Base-by-base conservation (phyloP, 2,888 invertebrate species). In the Brachypalpus laphriformis region DNA sequence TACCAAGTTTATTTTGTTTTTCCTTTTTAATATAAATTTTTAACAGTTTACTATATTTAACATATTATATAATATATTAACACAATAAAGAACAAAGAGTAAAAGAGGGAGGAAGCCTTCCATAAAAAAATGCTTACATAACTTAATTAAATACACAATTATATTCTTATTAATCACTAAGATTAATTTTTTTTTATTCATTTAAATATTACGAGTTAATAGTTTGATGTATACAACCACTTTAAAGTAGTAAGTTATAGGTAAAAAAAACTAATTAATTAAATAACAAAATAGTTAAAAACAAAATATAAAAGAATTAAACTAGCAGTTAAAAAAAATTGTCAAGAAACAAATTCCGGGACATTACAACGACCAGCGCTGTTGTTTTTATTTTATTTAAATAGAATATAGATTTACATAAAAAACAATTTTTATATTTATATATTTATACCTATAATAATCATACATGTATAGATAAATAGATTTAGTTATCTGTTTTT, bases 191-290 rank as follows among this genome's bases (percentile, higher is more conserved):
- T 49, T 42, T 71, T 31, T 31, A 28, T 11, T 28, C 3, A 37
- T 75, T 75, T 28, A 40, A 75, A 49, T 14, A 47, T 47, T 51
- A 76, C n/a, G 40, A 57, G 37, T 68, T 68, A 63, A 56, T 56
- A 61, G 59, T 74, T 56, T 81, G 47, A 42, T 59, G 70, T 76
- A 20, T 82, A 82, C 71, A 82, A 82, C 82, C 75, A 76, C 70
- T 63, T 61, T 71, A 47, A 78, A 71, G 57, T 59, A 57, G 66
- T 45, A 61, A 40, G 54, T 37, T 28, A 57, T 40, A 51, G 20
- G 59, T 51, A 37, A 65, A 25, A n/a, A n/a, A 56, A 65, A 68
- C 28, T 51, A 56, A 40, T 40, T 47, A 20, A 45, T 66, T 37
- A 66, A 51, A 66, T 66, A 66, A 51, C 37, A 66, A 56, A 51